Base-by-base conservation (phyloP, 2,888 invertebrate species). In the Drosophila paramelanica region DNA sequence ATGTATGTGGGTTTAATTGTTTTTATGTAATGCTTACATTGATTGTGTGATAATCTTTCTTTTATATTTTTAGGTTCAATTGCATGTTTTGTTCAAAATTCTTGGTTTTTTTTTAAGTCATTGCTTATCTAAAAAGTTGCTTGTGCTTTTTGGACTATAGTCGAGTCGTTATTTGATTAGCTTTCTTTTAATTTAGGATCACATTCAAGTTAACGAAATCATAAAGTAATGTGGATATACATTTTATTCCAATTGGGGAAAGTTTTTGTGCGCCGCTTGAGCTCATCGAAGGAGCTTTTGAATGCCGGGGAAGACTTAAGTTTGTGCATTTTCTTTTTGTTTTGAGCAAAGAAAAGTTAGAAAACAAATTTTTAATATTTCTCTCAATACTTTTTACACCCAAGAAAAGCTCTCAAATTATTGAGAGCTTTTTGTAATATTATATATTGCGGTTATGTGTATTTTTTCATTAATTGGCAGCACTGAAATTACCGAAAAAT, bases 121-220 rank as follows among this genome's bases (percentile, higher is more conserved):
- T 46, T 60, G 55, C 84, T 81, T 84, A 49, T 45, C 88, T 75
- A 67, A 39, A 51, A 51, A 50, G 36, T 58, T 59, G 13, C 14
- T 67, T 77, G 67, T 67, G 84, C 66, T 42, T 60, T 43, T 52
- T 41, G 43, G 51, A 65, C 41, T 59, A 10, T 42, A 55, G n/a
- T 61, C 33, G 43, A 52, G 25, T 60, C 50, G 20, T 59, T 20
- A 41, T 36, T 47, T 25, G 14, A 33, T 7, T 42, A 45, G 27
- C 14, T n/a, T 33, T 46, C 60, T 3, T 41, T 52, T 36, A 52
- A 8, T 17, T 55, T 38, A 77, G 73, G 76, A 88, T 82, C 82
- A 83, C 88, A 88, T 67, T 84, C 68, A 56, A 73, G 65, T 71
- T 78, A 69, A 52, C 62, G n/a, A 78, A 81, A 70, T 47, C 8